phyloP scores from a whole-genome alignment of 2,888 invertebrate species.

The Zaprionus lineosus region DNA sequence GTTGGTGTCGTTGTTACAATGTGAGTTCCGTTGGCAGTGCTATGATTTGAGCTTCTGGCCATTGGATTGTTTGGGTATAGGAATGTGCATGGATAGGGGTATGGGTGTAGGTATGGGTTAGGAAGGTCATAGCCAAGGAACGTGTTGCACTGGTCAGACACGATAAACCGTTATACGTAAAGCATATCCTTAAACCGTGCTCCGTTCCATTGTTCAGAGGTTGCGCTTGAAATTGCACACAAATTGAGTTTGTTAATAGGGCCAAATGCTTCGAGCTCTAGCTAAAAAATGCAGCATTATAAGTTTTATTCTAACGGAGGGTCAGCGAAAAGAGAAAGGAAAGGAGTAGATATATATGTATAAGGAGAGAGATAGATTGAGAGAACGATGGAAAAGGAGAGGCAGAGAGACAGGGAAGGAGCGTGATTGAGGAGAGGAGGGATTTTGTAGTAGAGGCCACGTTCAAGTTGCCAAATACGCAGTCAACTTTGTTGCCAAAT shows the following conservation, averaged over 20 bases:
- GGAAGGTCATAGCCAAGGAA: too few relatives aligned
- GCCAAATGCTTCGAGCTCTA: slow-evolving; percentile 42
- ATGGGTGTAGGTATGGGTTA: too few relatives aligned
- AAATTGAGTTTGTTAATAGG: slow-evolving; percentile 70
- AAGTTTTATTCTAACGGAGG: slow-evolving; percentile 20
- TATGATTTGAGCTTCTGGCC: slow-evolving; percentile 5
- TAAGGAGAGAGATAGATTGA: neutral
- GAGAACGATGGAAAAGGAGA: neutral
- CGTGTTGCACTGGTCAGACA: slow-evolving; percentile 63
- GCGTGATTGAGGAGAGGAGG: neutral
- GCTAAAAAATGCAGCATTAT: slow-evolving; percentile 45
- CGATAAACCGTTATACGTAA: slow-evolving; percentile 57
- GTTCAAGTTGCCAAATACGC: slow-evolving; percentile 47
- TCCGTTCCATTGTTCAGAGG: slow-evolving; percentile 32
- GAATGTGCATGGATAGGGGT: too few relatives aligned
- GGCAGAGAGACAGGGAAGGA: neutral
- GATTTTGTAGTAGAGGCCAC: slow-evolving; percentile 17
- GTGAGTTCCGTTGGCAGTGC: slow-evolving; percentile 15
- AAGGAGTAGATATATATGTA: neutral
- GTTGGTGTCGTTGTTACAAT: slow-evolving; percentile 21
- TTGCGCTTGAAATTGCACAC: slow-evolving; percentile 49
- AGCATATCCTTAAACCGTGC: slow-evolving; percentile 58
- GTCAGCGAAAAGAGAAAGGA: neutral
- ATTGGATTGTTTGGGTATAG: neutral
- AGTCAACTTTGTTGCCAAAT: slow-evolving; percentile 45